Evolutionary conservation across 2,113 vertebrate genomes (phyloP), one percentile per base, ranked within the genome.

Genomic region (Chiloscyllium plagiosum): DNA sequence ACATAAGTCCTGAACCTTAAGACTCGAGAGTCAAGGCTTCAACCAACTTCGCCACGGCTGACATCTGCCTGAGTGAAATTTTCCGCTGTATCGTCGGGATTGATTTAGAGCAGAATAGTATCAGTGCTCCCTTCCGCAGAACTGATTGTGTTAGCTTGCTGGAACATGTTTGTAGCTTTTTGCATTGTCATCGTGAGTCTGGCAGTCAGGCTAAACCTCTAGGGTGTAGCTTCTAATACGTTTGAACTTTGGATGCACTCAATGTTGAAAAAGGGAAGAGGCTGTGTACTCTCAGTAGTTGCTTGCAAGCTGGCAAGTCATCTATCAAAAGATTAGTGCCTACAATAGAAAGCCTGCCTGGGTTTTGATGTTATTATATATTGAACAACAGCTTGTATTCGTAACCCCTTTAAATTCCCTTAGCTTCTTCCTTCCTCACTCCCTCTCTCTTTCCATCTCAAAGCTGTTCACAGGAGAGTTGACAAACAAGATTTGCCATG

Each of bases 111-210:
- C 24, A 22, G 61, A 37, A 42, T 37, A 69, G 20, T 26, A 10
- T 69, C 42, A 47, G 8, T 47, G 37, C 69, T 69, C 3, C 61
- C 37, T 8, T 8, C 42, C 5, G 29, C 87, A 26, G 66, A 94
- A 42, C n/a, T 50, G 93, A 8, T 65, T 2, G 26, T 50, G 93
- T 47, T 94, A 50, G 68, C 20, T 94, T 68, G 68, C 42, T 94
- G 29, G 90, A 68, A 68, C 42, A 3, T 94, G 61, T 12, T 10
- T 19, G 24, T 47, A 68, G 8, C 29, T 70, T 94, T 94, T 70
- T 94, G 93, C 93, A 50, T 20, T 47, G 93, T 94, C 93, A 94
- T 70, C 68, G 7, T 94, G 93, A 68, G 12, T 24, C 66, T 94
- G 93, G 50, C 87, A 61, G 87, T 70, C 66, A 24, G 93, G 37